Evolutionary conservation across 2,113 vertebrate species (phyloP), one percentile per base, ranked within the genome.

Genomic region (Megaceryle maxima): DNA sequence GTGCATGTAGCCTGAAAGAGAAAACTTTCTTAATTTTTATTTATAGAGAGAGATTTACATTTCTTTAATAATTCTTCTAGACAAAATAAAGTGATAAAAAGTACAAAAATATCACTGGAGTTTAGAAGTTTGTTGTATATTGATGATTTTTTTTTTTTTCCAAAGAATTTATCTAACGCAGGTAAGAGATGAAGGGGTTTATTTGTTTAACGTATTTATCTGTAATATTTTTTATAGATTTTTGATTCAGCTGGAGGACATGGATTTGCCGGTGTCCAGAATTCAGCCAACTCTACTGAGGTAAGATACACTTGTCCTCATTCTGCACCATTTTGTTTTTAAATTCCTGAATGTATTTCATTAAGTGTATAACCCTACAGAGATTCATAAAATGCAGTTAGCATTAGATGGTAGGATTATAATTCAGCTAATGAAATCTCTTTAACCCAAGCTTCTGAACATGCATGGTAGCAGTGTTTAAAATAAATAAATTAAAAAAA

Each of bases 231-330:
- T 95, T 70, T 64, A 94, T 96, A 99, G 99, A 97, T 99, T 97
- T 99, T 99, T 97, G 99, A 99, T 92, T 96, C 98, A 46, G 93
- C 98, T 56, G 97, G 97, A 92, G 98, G 97, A 95, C 97, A 98
- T 97, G 95, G 95, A 93, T 57, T 98, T 97, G 66, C 96, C 59
- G 95, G 97, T 14, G 35, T 96, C 69, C 97, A 97, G 35, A 97
- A 95, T 90, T 96, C 97, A 84, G 95, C 80, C 84, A 98, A 95
- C 96, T 98, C 97, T 94, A 91, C 96, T 91, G 98, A 98, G 97
- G 97, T 98, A 96, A 91, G 85, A 33, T 19, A 78, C 57, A 8
- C 41, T 33, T 39, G 25, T 62, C 46, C 60, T 75, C 51, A 29
- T 85, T 87, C 37, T 88, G 22, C 16, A 83, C 28, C 35, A 24